A percentile compares a stretch with the other conserved stretches of the same genome.
Evolutionary conservation across 2,888 invertebrate species (phyloP).

Genomic region (Amblyjoppa proteus): DNA sequence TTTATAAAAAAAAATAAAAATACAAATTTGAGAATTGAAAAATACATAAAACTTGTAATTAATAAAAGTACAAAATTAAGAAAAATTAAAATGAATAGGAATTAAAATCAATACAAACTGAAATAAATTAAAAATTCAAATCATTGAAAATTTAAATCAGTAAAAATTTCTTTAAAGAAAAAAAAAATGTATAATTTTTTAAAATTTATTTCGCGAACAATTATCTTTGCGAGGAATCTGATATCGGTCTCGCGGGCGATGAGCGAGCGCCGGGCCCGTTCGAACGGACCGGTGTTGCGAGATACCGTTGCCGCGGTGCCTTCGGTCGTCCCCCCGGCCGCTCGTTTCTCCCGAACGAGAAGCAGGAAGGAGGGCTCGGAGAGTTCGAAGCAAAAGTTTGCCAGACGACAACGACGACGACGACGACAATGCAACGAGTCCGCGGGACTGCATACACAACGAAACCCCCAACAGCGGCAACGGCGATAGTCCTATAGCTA

Average conservation of each 20-base stretch:
- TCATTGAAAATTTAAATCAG: neutral
- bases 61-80: no score
- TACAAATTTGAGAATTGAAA: no score
- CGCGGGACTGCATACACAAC: neutral
- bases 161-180: neutral
- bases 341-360: conserved; percentile 31
- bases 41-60: no score
- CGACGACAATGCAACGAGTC: conserved; percentile 37
- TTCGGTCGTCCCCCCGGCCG: neutral
- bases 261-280: neutral
- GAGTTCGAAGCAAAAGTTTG: conserved; percentile 9
- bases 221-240: neutral
- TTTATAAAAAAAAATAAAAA: no score
- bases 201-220: neutral
- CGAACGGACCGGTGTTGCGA: neutral
- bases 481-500: neutral
- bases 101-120: no score
- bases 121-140: neutral
- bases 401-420: conserved; percentile 37
- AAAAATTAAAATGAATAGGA: no score
- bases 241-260: neutral
- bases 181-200: neutral
- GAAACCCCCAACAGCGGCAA: neutral
- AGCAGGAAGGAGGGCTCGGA: conserved; percentile 35
- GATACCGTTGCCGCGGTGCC: conserved; percentile 38